Percentiles rank a stretch among this genome's conserved stretches.
Evolutionary conservation across 1,140 invertebrate species (phyloP).

Genomic region (Drosophila grimshawi): DNA sequence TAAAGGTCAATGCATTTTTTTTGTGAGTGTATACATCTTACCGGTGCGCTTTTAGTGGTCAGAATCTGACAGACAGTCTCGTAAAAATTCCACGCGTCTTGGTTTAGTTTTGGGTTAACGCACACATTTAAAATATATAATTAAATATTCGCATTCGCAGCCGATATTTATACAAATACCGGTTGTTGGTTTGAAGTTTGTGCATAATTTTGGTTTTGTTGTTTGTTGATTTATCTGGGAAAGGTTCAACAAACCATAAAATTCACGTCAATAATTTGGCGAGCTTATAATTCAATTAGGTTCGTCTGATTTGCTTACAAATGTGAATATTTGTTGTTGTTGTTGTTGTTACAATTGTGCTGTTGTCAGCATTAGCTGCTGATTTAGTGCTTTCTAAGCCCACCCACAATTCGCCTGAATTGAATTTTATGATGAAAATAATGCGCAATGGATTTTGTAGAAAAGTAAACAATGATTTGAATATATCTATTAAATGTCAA

Average conservation of each 20-base stretch:
- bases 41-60: conserved; percentile 7
- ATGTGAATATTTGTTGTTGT: conserved; percentile 19
- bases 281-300: conserved; percentile 18
- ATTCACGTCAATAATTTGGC: conserved; percentile 27
- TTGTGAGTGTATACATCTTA: no score
- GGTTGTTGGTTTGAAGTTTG: conserved; percentile 42
- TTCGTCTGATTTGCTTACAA: conserved; percentile 45
- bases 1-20: no score
- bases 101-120: conserved; percentile 13
- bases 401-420: conserved; percentile 50
- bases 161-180: conserved; percentile 56
- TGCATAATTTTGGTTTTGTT: conserved; percentile 3
- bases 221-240: conserved; percentile 12
- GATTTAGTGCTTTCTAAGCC: conserved; percentile 6
- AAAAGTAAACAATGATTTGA: conserved; percentile 14
- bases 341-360: conserved; percentile 4
- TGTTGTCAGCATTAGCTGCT: conserved; percentile 2
- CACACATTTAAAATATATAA: conserved; percentile 31
- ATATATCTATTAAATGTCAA: not conserved
- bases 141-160: conserved; percentile 45
- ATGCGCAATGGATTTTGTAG: conserved; percentile 20
- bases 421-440: conserved; percentile 31
- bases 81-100: conserved; percentile 28
- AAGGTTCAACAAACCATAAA: conserved; percentile 68
- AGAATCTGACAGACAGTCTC: conserved; percentile 1